Percentiles rank a stretch among this genome's conserved stretches.
Conservation (phyloP, 2,797 vertebrate species). For the Ciconia nigra region DNA sequence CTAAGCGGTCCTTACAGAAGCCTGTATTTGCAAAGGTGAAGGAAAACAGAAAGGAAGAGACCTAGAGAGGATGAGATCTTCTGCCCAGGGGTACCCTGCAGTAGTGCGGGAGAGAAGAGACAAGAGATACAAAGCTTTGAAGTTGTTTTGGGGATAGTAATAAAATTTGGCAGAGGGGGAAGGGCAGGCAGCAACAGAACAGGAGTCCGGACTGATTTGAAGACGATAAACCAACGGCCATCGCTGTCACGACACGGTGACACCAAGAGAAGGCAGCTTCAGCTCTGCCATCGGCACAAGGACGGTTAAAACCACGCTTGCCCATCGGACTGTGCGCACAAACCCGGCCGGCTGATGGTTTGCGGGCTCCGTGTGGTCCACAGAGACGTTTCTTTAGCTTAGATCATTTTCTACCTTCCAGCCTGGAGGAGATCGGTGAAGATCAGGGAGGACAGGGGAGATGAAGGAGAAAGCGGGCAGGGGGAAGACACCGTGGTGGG, state of each 20-base stretch:
- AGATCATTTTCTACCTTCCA: background rate
- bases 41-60: background rate
- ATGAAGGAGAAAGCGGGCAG: background rate
- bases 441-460: background rate
- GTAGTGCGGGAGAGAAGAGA: no score
- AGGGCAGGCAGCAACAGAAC: background rate
- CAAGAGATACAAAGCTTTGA: fast-evolving
- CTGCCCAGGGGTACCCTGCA: background rate
- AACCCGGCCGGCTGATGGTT: fast-evolving
- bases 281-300: background rate
- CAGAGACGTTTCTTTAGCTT: background rate
- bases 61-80: background rate
- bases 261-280: background rate
- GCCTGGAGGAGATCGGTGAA: background rate
- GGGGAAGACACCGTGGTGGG: background rate
- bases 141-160: background rate
- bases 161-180: background rate
- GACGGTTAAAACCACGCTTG: background rate
- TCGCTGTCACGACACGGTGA: fast-evolving
- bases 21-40: no score
- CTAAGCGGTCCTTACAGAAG: background rate
- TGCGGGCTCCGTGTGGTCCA: background rate
- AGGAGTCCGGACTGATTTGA: fast-evolving
- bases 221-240: background rate
- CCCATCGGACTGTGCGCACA: fast-evolving